A percentile compares a stretch with the other conserved stretches of the same genome.
Evolutionary conservation across 2,113 vertebrate genomes (phyloP).

Genomic region (Alouatta palliata): DNA sequence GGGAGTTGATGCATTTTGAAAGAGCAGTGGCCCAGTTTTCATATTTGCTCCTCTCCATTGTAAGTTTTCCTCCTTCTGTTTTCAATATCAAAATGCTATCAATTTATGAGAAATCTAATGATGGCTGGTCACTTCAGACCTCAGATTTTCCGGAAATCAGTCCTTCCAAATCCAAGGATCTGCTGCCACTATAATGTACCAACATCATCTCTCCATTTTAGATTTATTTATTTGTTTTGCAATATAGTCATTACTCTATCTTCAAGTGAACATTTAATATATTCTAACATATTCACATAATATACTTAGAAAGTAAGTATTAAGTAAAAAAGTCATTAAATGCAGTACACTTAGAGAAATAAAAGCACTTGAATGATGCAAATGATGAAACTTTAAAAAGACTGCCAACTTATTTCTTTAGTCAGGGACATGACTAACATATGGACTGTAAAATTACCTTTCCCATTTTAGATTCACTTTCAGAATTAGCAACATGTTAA

Average conservation of each 20-base stretch:
- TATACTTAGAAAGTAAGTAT: constrained; percentile 31
- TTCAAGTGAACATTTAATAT: constrained; percentile 6
- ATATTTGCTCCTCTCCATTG: not conserved
- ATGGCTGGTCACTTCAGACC: not conserved
- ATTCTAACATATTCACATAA: not conserved
- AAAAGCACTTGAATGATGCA: not conserved
- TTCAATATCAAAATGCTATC: not conserved
- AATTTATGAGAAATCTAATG: not conserved
- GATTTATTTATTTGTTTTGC: constrained; percentile 7
- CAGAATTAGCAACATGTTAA: constrained; percentile 69
- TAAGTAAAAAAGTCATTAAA: constrained; percentile 22
- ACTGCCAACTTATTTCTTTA: constrained; percentile 58
- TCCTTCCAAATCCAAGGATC: not conserved
- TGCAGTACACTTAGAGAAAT: constrained; percentile 27
- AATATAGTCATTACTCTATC: not conserved
- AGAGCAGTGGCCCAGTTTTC: not conserved
- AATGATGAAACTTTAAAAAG: constrained; percentile 32
- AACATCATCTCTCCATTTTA: not conserved
- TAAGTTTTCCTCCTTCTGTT: not conserved
- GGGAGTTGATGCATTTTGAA: not conserved
- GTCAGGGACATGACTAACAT: constrained; percentile 46
- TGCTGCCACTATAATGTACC: accelerated
- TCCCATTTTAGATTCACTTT: constrained; percentile 68
- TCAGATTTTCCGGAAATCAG: not conserved
- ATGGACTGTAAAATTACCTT: constrained; percentile 62